Evolutionary conservation across 2,113 vertebrate species (phyloP), one percentile per base, ranked within the genome.

Genomic region (Sisor rabdophorus): DNA sequence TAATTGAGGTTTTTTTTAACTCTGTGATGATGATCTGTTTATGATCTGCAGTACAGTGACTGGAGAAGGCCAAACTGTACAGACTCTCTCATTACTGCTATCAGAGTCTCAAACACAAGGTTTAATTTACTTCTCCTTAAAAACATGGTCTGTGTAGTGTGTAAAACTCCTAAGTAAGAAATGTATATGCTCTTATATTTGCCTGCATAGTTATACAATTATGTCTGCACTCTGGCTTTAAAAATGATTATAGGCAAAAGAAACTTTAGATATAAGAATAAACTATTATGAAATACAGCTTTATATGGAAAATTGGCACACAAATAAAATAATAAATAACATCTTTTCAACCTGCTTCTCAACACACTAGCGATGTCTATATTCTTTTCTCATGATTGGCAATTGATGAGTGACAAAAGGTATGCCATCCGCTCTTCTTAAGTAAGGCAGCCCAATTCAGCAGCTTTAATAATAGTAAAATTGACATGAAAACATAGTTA

Each of bases 1-100:
- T 73, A 52, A 70, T 56, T 71, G 58, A 44, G 20, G n/a, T 78
- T 71, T 81, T 65, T 71, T 81, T 71, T 71, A 76, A 81, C 65
- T 78, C 76, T 52, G 30, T 54, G 58, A 28, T 78, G 70, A 71
- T 81, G 56, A 47, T 77, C 12, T 63, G 26, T 76, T 77, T 59
- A 77, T 69, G n/a, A 30, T 70, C 26, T 58, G 26, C 36, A 50
- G 40, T 53, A 15, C n/a, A 40, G 50, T 64, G 73, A 81, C 56
- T 48, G 50, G 58, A 78, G 36, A 20, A 44, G 59, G 76, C 55
- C 48, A 71, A 12, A 19, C 48, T 53, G 16, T 71, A 32, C 55
- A 56, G 65, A 59, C 60, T 58, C 15, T 75, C 60, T 81, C 65
- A 75, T 78, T 71, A 64, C 19, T 26, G 30, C 40, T 24, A 40